Evolutionary conservation across 2,797 vertebrate species (phyloP).

Genomic region (Oophaga sylvatica): DNA sequence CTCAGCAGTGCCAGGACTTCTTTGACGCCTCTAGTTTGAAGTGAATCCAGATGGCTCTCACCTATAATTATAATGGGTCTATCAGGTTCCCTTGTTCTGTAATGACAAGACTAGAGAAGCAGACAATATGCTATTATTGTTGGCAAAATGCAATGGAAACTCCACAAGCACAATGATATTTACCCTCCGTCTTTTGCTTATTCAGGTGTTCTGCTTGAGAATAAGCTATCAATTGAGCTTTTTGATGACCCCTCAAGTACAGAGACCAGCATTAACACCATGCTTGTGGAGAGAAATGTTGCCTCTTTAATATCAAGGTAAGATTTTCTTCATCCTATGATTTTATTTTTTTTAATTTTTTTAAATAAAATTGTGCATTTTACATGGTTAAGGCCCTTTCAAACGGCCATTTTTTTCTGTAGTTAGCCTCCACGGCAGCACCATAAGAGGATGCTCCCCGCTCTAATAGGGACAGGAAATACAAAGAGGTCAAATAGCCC

Average conservation of each 20-base stretch:
- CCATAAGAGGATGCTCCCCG: too few species aligned
- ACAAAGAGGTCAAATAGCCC: too few species aligned
- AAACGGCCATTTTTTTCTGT: too few species aligned
- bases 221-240: slow-evolving; percentile 73
- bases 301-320: slow-evolving; percentile 73
- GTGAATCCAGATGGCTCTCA: background rate
- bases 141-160: background rate
- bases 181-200: slow-evolving; percentile 7
- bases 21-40: too few species aligned
- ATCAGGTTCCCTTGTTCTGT: background rate
- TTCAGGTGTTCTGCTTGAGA: slow-evolving; percentile 72
- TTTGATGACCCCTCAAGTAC: slow-evolving; percentile 66
- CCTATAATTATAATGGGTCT: background rate
- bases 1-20: too few species aligned
- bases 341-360: background rate
- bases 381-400: too few species aligned
- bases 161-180: background rate
- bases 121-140: background rate
- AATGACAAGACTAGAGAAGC: background rate
- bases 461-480: too few species aligned
- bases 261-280: slow-evolving; percentile 71
- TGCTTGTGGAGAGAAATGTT: slow-evolving; percentile 73
- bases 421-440: too few species aligned
- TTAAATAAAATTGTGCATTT: too few species aligned
- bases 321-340: slow-evolving; percentile 55